phyloP scores from a whole-genome alignment of 2,797 vertebrate species.

The Todus mexicanus region DNA sequence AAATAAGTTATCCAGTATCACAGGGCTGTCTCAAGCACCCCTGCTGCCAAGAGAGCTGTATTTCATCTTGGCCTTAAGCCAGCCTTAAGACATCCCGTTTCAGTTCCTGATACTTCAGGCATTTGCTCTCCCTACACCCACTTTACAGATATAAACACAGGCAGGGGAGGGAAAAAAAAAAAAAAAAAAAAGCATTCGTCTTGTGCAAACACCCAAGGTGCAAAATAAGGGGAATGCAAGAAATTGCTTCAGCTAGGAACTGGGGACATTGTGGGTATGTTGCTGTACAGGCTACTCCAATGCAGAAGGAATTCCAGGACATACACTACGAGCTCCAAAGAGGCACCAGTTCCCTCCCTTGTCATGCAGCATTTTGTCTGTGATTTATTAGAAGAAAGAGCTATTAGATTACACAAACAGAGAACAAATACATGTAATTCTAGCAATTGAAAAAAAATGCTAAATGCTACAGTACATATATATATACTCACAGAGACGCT shows the following conservation, averaged over 20 bases:
- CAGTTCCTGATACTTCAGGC: conserved; percentile 47
- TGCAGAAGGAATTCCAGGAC: not conserved
- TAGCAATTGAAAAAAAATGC: not conserved
- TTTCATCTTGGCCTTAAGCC: conserved; percentile 57
- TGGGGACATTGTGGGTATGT: fast-evolving
- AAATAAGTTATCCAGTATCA: conserved; percentile 43
- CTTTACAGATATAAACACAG: conserved; percentile 29
- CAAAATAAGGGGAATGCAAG: not conserved
- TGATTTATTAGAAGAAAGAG: not conserved
- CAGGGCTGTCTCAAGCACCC: conserved; percentile 46
- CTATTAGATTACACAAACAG: not conserved
- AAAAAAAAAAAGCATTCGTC: not conserved
- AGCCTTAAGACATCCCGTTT: conserved; percentile 49
- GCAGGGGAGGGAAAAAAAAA: not conserved
- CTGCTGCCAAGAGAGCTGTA: conserved; percentile 55
- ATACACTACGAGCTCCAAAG: not conserved
- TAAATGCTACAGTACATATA: not conserved
- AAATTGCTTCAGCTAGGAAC: not conserved
- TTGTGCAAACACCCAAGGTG: not conserved
- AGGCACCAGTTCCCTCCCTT: not conserved
- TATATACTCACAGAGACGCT: not conserved
- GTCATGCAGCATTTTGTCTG: not conserved
- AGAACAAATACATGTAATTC: not conserved
- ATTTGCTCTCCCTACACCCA: conserved; percentile 33
- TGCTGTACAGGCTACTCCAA: fast-evolving